A percentile compares a stretch with the other conserved stretches of the same genome.
phyloP scores from a whole-genome alignment of 2,113 vertebrate genomes.

The Menidia beryllina region DNA sequence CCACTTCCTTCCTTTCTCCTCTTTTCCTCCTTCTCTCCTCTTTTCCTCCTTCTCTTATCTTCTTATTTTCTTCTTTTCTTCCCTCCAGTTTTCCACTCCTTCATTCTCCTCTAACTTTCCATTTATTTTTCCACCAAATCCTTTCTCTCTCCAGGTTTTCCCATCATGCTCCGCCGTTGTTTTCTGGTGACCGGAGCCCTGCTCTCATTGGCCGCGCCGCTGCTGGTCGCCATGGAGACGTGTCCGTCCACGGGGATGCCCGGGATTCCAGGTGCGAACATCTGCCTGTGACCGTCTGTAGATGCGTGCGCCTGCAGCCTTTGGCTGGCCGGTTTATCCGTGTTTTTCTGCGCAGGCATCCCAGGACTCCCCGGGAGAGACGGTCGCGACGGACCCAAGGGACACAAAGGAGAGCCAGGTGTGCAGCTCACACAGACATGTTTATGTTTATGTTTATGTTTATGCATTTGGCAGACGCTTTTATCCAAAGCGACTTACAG shows the following conservation, averaged over 20 bases:
- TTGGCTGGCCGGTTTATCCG: not conserved
- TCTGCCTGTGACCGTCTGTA: not conserved
- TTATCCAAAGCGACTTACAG: no score
- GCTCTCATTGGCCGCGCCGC: conserved; percentile 4
- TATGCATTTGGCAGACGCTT: no score
- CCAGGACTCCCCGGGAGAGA: conserved; percentile 89
- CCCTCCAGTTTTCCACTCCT: not conserved
- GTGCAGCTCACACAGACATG: not conserved
- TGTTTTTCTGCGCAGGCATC: conserved; percentile 70
- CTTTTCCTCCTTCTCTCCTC: not conserved
- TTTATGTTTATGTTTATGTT: not conserved
- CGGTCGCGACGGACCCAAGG: conserved; percentile 84
- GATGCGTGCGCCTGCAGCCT: not conserved
- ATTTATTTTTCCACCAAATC: not conserved
- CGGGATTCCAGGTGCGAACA: conserved; percentile 58
- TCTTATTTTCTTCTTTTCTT: no score
- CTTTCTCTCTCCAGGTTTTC: not conserved
- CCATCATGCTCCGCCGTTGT: conserved; percentile 35
- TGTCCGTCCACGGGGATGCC: conserved; percentile 50
- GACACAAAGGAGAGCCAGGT: conserved; percentile 70
- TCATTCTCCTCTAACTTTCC: not conserved
- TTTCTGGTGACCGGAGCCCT: conserved; percentile 6
- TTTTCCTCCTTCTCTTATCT: no score
- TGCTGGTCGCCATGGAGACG: conserved; percentile 32
- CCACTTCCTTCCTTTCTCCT: no score